Percentiles rank a stretch among this genome's conserved stretches.
Conservation (phyloP, 2,113 vertebrate genomes). For the Piaya cayana region DNA sequence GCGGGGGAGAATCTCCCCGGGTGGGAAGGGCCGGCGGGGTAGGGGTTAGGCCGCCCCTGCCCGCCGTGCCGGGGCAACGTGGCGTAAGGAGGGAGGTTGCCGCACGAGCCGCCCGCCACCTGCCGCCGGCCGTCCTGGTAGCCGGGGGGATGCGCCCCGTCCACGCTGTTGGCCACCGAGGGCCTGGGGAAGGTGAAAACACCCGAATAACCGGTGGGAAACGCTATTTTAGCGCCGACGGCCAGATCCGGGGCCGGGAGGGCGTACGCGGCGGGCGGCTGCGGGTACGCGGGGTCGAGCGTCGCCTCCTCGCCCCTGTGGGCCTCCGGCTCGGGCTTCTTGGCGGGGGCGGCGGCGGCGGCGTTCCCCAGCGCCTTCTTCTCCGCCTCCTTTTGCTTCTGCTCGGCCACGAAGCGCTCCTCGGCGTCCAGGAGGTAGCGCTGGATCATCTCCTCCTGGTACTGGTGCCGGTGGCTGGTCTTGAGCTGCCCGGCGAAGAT, state of each 20-base stretch:
- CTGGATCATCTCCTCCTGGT: constrained; percentile 98
- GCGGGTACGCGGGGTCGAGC: constrained; percentile 60
- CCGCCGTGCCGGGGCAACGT: constrained; percentile 88
- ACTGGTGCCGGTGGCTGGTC: constrained; percentile 91
- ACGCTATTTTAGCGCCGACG: neutral
- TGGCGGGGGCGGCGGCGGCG: neutral
- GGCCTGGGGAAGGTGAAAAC: constrained; percentile 87
- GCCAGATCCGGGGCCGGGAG: constrained; percentile 5
- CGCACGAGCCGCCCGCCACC: constrained; percentile 83
- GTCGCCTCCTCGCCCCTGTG: constrained; percentile 49
- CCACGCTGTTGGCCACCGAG: constrained; percentile 63
- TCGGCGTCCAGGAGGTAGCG: constrained; percentile 89
- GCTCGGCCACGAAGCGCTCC: constrained; percentile 88
- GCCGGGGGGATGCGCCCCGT: constrained; percentile 64
- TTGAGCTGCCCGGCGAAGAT: constrained; percentile 89
- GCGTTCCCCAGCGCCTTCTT: constrained; percentile 69
- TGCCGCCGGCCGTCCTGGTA: constrained; percentile 86
- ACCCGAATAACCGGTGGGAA: constrained; percentile 80
- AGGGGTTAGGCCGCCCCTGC: constrained; percentile 69
- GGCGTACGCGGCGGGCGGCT: constrained; percentile 22
- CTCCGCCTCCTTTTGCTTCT: constrained; percentile 85
- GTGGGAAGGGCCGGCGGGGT: constrained; percentile 58
- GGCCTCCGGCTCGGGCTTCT: constrained; percentile 67
- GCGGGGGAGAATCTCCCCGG: constrained; percentile 63
- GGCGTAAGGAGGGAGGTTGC: constrained; percentile 84